Base-by-base conservation (phyloP, 1,140 invertebrate genomes). In the Chrysoperla carnea region DNA sequence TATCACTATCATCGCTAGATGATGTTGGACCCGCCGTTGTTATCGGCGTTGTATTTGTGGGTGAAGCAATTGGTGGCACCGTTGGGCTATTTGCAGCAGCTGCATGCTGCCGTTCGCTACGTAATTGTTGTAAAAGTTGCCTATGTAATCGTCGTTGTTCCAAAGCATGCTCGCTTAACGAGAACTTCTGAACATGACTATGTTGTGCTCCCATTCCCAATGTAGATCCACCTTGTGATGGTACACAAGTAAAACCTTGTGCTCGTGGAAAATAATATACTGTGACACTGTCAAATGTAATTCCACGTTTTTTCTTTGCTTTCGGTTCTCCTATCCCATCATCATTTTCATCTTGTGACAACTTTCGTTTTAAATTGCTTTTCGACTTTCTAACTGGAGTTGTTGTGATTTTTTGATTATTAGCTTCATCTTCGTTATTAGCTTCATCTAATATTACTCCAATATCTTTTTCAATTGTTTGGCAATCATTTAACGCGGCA, bases 241-340 rank as follows among this genome's bases (percentile, higher is more conserved):
- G 93, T 40, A 98, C 89, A 70, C 92, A 96, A 11, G 88, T 88
- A 62, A 96, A 96, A n/a, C 93, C 93, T 70, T 98, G 93, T 36
- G 85, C 74, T 56, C 93, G 66, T 0, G 86, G 84, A 61, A 98
- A 98, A 66, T 95, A 95, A 63, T 79, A 97, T 1, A 97, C 89
- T 17, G 87, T 92, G 1, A 96, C 91, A 49, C 78, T 79, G 51
- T 90, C 81, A 61, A 96, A 98, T 39, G 81, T 78, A 45, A 97
- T 86, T 31, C 72, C 73, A 46, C 77, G 73, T 56, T 82, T 84
- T 58, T 73, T 75, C 57, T 78, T 83, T 15, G 58, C 48, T 49
- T 76, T 73, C 14, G 67, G 58, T 37, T 54, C 61, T 8, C 61
- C 55, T 23, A 23, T 23, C 5, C 17, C 17, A 23, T 23, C 17